Conservation (phyloP, 2,888 invertebrate genomes). For the Heliconius charithonia region DNA sequence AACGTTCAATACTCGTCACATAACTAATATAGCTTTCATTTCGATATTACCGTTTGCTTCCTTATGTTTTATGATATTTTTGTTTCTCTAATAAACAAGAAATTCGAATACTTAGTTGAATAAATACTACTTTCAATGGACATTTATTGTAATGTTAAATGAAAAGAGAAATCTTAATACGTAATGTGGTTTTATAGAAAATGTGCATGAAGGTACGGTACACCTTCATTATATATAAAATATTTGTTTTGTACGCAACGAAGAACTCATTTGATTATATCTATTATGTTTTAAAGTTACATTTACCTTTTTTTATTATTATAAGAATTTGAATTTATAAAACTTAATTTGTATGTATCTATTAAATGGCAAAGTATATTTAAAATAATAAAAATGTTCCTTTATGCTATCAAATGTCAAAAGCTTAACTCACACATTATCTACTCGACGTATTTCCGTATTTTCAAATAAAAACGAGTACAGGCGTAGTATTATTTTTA, state of each 20-base stretch:
- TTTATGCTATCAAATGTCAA: background rate
- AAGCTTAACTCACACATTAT: background rate
- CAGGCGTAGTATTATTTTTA: too few relatives aligned
- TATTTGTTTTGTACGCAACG: background rate
- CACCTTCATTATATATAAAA: background rate
- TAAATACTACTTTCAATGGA: conserved; percentile 14
- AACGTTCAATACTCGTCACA: conserved; percentile 31
- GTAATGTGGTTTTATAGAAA: conserved; percentile 8
- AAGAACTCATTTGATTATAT: background rate
- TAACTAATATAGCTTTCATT: conserved; percentile 23
- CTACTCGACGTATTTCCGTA: background rate
- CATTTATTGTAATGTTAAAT: conserved; percentile 8
- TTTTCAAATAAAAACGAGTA: background rate
- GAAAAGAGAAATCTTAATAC: conserved; percentile 15
- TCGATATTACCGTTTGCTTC: background rate
- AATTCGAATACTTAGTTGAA: background rate
- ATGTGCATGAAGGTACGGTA: background rate
- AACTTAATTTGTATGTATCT: too few relatives aligned
- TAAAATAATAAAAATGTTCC: too few relatives aligned
- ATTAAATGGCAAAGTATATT: too few relatives aligned
- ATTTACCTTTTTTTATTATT: too few relatives aligned
- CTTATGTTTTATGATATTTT: background rate
- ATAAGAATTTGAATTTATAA: too few relatives aligned
- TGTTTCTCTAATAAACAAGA: conserved; percentile 5
- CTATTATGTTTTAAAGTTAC: too few relatives aligned